Conservation (phyloP, 2,888 invertebrate species). For the Leptopilina myrica region DNA sequence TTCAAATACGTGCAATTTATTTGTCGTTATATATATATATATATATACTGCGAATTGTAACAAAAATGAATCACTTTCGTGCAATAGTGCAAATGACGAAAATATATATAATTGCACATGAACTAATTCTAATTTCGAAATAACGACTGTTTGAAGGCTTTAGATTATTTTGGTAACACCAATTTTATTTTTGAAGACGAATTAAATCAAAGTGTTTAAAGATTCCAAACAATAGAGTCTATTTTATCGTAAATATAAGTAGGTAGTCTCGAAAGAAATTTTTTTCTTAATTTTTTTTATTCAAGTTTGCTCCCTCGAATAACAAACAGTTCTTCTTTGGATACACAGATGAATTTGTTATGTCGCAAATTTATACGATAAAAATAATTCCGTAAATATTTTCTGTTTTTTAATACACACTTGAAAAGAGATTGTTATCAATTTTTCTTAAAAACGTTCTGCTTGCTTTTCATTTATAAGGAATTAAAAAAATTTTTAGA, state of each 20-base stretch:
- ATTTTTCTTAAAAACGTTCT: background rate
- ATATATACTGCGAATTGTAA: constrained; percentile 2
- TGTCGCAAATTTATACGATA: background rate
- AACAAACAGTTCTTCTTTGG: background rate
- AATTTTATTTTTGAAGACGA: constrained; percentile 9
- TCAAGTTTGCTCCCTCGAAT: background rate
- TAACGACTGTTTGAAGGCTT: constrained; percentile 12
- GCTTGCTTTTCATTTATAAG: background rate
- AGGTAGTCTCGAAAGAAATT: background rate
- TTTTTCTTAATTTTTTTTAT: background rate
- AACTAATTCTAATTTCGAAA: constrained; percentile 32
- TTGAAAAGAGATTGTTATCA: background rate
- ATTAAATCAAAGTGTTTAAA: constrained; percentile 9
- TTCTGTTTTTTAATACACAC: background rate
- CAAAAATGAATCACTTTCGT: constrained; percentile 12
- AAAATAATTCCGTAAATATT: background rate
- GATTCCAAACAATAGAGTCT: constrained; percentile 11
- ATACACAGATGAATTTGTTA: background rate
- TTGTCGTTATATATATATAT: background rate
- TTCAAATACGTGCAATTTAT: background rate
- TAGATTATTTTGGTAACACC: constrained; percentile 20
- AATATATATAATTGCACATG: constrained; percentile 35
- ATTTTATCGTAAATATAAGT: constrained; percentile 14
- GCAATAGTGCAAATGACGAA: constrained; percentile 13
- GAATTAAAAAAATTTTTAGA: background rate